Conservation (phyloP, 1,140 invertebrate species). For the Stratiolaelaps scimitus region DNA sequence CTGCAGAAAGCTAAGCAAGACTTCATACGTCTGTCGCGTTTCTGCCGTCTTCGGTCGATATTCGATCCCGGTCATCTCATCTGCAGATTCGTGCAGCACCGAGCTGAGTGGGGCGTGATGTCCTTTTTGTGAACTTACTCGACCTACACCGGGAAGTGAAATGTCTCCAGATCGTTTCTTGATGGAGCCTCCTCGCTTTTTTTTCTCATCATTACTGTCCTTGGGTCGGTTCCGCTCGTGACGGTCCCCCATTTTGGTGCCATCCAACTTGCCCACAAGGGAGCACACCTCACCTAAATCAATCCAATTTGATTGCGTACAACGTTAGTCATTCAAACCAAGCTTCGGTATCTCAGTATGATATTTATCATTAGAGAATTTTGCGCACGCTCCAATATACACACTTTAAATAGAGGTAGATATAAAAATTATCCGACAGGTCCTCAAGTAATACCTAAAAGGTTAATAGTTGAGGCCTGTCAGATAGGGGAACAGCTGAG, state of each 20-base stretch:
- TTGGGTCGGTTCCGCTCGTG: constrained; percentile 74
- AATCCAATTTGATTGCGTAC: neutral
- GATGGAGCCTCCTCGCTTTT: constrained; percentile 53
- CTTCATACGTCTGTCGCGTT: constrained; percentile 91
- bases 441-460: too few species aligned
- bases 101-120: too few species aligned
- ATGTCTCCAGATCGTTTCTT: constrained; percentile 4
- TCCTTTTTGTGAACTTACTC: constrained; percentile 48
- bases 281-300: constrained; percentile 67
- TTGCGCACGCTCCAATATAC: neutral
- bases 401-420: neutral
- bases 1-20: constrained; percentile 89
- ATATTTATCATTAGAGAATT: too few species aligned
- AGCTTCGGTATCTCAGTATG: neutral
- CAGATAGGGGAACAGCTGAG: too few species aligned
- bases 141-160: neutral
- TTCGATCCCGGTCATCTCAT: constrained; percentile 67
- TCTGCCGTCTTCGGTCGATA: constrained; percentile 96
- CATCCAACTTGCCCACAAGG: constrained; percentile 76
- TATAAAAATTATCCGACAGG: too few species aligned
- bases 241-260: constrained; percentile 88
- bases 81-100: constrained; percentile 36
- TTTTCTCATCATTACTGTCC: constrained; percentile 58
- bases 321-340: neutral
- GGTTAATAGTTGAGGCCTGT: too few species aligned